phyloP scores from a whole-genome alignment of 2,113 vertebrate species.

The Austrofundulus limnaeus region DNA sequence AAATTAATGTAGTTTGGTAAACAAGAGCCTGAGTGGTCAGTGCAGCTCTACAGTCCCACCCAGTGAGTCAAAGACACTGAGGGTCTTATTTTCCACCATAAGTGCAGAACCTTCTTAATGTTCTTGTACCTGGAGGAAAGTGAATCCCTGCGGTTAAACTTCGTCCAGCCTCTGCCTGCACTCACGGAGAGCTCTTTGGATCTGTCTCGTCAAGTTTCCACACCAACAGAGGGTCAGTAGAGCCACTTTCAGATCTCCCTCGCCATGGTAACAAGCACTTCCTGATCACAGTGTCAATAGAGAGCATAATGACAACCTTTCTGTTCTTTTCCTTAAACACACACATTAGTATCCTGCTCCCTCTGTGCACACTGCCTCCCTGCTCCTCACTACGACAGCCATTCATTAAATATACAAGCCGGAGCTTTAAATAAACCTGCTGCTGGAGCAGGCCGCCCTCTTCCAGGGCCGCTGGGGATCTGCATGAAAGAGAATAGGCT shows the following conservation, averaged over 20 bases:
- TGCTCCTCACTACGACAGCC: conserved; percentile 58
- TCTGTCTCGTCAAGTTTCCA: conserved; percentile 7
- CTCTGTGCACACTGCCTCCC: conserved; percentile 25
- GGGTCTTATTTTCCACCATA: background rate
- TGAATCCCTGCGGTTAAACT: background rate
- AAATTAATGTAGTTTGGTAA: no score
- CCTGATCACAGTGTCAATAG: conserved; percentile 46
- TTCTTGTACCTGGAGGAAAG: background rate
- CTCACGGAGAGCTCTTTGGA: background rate
- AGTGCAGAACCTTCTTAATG: background rate
- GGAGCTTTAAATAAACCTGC: conserved; percentile 76
- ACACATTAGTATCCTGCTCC: conserved; percentile 59
- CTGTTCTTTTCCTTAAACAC: conserved; percentile 58
- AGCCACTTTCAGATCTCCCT: conserved; percentile 37
- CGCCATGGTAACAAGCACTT: conserved; percentile 55
- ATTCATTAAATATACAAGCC: conserved; percentile 78
- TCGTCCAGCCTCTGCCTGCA: background rate
- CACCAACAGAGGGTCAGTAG: conserved; percentile 16
- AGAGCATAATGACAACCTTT: conserved; percentile 58
- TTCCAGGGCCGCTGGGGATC: conserved; percentile 41
- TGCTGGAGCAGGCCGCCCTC: conserved; percentile 45
- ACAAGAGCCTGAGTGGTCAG: no score
- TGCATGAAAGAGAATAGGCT: conserved; percentile 54
- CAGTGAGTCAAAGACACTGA: background rate
- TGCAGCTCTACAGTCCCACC: background rate